Base-by-base conservation (phyloP, 2,113 vertebrate species). In the Elgaria multicarinata region DNA sequence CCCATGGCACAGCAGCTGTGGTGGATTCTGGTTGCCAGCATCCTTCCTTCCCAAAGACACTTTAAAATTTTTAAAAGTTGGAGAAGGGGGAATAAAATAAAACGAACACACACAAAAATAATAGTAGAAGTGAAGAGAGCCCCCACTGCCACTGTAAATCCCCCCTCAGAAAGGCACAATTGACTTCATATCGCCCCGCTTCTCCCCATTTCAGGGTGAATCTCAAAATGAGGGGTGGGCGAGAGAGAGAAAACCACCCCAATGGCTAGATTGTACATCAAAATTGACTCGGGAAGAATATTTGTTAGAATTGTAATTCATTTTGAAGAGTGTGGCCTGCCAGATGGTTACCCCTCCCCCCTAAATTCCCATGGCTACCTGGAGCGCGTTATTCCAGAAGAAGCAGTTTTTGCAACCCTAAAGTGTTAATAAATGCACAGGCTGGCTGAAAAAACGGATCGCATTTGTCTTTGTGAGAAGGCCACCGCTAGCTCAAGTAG, bases 361-460 rank as follows among this genome's bases (percentile, higher is more conserved):
- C 66, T 8, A n/a, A n/a, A 13, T 67, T 78, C 39, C 50, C 22
- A 16, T 66, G 75, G 42, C 31, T 78, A 28, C 33, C 20, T 44
- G 6, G 7, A 14, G 6, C 10, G 75, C 28, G 36, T 2, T 46
- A 46, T 46, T 53, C 31, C 77, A 55, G 77, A 53, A 80, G 33
- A 88, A 9, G 22, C 16, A 33, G 18, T 72, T 44, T 55, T 7
- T 24, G 16, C 24, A 42, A 22, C 4, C 22, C 36, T 55, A 77
- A 66, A 13, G 2, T 87, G 16, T 58, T n/a, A 24, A 64, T 76
- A 4, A 26, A 66, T 55, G 3, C 20, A 36, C 20, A 33, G 3
- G 3, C 7, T 28, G 13, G 4, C 14, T n/a, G 6, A 67, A 88
- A 28, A 1, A 22, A 1, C 1, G 0, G n/a, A 24, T 16, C 2